Percentiles rank a stretch among this genome's conserved stretches.
These are phyloP conservation scores for Cephus pygmeus DNA, from an alignment of 2,888 invertebrate species.

Conservation along the genomic window DNA sequence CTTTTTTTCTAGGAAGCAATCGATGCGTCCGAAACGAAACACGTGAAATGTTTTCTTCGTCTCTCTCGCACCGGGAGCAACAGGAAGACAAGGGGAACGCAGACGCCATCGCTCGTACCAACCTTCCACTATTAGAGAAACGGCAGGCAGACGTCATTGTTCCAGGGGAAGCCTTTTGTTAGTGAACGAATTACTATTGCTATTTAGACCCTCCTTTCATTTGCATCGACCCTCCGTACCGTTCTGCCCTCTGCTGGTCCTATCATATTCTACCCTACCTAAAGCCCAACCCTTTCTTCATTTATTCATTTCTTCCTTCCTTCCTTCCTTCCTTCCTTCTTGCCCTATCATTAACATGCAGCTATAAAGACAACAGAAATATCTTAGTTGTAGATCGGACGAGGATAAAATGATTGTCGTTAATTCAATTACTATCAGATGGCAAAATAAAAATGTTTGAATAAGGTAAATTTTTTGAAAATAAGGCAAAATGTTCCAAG, in stretches of 20 bases:
- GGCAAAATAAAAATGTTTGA: background rate
- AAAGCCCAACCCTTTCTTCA: background rate
- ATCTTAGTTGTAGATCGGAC: background rate
- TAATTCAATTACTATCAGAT: background rate
- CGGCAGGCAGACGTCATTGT: constrained; percentile 43
- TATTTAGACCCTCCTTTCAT: constrained; percentile 38
- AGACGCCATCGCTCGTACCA: constrained; percentile 11
- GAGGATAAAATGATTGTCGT: constrained; percentile 18
- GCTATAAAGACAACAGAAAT: background rate
- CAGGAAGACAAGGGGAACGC: constrained; percentile 17
- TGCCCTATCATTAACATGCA: constrained; percentile 10
- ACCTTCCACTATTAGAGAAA: background rate
- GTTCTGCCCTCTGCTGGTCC: background rate
- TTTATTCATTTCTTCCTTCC: background rate
- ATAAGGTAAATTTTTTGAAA: no score
- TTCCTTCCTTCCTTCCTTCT: constrained; percentile 11
- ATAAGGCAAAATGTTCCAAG: background rate
- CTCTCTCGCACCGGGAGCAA: constrained; percentile 20
- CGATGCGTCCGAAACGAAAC: background rate
- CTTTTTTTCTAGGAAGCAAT: constrained; percentile 18
- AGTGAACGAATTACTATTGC: constrained; percentile 54
- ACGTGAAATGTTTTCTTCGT: constrained; percentile 4
- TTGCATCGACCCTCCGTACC: background rate
- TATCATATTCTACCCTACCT: background rate
- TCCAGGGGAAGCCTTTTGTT: constrained; percentile 44